A percentile compares a stretch with the other conserved stretches of the same genome.
These are phyloP conservation scores for Rissa tridactyla DNA, from an alignment of 2,113 vertebrate species.

Conservation along the genomic window DNA sequence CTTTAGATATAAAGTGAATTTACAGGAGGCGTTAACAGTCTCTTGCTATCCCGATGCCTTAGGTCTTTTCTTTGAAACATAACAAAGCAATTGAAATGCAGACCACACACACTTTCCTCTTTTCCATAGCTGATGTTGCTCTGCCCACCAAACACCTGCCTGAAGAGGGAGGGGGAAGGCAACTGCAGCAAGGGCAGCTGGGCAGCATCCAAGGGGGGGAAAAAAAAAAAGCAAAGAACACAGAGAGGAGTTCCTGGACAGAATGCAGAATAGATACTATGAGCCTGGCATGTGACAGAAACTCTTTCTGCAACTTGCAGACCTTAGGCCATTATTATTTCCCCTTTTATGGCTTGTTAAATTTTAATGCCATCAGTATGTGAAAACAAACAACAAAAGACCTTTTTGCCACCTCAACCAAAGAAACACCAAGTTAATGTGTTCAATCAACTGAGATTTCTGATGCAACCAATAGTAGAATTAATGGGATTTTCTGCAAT, in stretches of 20 bases:
- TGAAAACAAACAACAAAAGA: not conserved
- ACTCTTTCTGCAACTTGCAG: not conserved
- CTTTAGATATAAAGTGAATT: not conserved
- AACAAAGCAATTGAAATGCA: not conserved
- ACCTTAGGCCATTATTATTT: not conserved
- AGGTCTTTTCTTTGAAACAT: not conserved
- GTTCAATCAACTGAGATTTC: not conserved
- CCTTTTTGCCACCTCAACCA: not conserved
- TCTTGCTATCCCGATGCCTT: not conserved
- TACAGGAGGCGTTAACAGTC: not conserved
- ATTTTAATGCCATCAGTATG: not conserved
- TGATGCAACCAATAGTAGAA: not conserved
- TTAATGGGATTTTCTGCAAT: not conserved
- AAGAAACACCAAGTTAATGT: not conserved
- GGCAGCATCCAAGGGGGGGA: not conserved
- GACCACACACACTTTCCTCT: not conserved
- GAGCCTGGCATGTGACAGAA: not conserved
- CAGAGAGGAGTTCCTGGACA: not conserved
- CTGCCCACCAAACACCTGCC: not conserved
- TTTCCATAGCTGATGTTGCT: not conserved
- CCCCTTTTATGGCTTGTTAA: not conserved
- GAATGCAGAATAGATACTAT: not conserved
- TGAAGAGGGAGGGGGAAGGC: not conserved
- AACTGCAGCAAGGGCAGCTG: not conserved
- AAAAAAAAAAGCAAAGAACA: not conserved